Conservation (phyloP, 2,797 vertebrate species). For the Acestrorhynchus altus region DNA sequence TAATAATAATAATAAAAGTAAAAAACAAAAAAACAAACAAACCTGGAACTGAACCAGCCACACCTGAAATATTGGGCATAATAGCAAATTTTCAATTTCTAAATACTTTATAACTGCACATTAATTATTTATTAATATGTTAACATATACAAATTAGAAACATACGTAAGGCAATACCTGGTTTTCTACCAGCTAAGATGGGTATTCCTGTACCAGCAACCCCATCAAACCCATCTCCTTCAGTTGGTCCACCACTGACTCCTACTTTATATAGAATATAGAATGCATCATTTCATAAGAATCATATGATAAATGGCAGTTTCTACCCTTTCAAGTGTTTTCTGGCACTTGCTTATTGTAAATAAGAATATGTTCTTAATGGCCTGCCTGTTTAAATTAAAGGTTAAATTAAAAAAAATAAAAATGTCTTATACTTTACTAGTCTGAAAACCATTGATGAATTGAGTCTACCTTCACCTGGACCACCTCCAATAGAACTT, state of each 20-base stretch:
- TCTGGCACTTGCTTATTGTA: too few relatives aligned
- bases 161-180: slow-evolving; percentile 66
- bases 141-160: too few relatives aligned
- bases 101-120: not conserved
- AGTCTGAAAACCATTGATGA: not conserved
- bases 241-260: slow-evolving; percentile 66
- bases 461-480: slow-evolving; percentile 68
- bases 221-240: slow-evolving; percentile 58
- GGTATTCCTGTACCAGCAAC: slow-evolving; percentile 75
- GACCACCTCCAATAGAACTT: slow-evolving; percentile 60
- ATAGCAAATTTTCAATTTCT: not conserved
- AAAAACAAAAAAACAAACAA: slow-evolving; percentile 1
- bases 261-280: slow-evolving; percentile 39
- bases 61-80: slow-evolving; percentile 9
- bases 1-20: too few relatives aligned
- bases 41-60: slow-evolving; percentile 12
- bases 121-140: too few relatives aligned
- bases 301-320: too few relatives aligned
- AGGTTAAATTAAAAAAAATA: too few relatives aligned
- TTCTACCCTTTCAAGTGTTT: too few relatives aligned
- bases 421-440: not conserved
- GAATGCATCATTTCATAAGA: slow-evolving; percentile 38
- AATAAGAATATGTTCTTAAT: too few relatives aligned
- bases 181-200: slow-evolving; percentile 68
- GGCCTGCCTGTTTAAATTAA: too few relatives aligned